Percentiles rank a stretch among this genome's conserved stretches.
These are phyloP conservation scores for Chiridota heheva DNA, from an alignment of 35 echinoderm and acorn worm genomes.

Conservation along the genomic window DNA sequence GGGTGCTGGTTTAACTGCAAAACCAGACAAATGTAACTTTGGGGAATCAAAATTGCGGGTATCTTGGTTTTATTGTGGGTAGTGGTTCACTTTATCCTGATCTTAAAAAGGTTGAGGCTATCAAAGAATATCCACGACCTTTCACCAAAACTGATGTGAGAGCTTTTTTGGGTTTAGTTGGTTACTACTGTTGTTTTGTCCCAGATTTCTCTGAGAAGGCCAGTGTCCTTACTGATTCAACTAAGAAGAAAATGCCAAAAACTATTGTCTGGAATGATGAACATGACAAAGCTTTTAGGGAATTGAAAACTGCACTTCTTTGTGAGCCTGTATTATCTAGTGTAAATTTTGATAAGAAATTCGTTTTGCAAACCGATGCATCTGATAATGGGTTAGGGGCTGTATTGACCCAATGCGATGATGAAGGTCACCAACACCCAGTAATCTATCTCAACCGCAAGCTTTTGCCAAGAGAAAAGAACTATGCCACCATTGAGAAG, in stretches of 20 bases:
- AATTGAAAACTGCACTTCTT: slow-evolving; percentile 16
- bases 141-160: slow-evolving; percentile 45
- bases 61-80: too few species aligned
- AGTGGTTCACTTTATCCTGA: too few species aligned
- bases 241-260: background rate
- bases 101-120: slow-evolving; percentile 37
- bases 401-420: slow-evolving; percentile 19
- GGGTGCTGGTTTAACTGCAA: background rate
- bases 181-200: slow-evolving; percentile 21
- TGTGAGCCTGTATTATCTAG: background rate
- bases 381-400: slow-evolving; percentile 13
- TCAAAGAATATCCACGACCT: background rate
- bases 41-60: too few species aligned
- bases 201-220: slow-evolving; percentile 22
- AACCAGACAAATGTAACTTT: too few species aligned
- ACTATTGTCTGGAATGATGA: slow-evolving; percentile 2
- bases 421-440: slow-evolving; percentile 28
- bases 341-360: slow-evolving; percentile 5
- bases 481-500: background rate
- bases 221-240: slow-evolving; percentile 23
- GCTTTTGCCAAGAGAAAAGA: slow-evolving; percentile 1
- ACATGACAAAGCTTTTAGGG: slow-evolving; percentile 13
- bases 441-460: slow-evolving; percentile 19
- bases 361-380: slow-evolving; percentile 44
- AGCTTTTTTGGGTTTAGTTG: slow-evolving; percentile 23